Percentiles rank a stretch among this genome's conserved stretches.
Evolutionary conservation across 2,113 vertebrate species (phyloP).

Genomic region (Laticauda laticaudata): DNA sequence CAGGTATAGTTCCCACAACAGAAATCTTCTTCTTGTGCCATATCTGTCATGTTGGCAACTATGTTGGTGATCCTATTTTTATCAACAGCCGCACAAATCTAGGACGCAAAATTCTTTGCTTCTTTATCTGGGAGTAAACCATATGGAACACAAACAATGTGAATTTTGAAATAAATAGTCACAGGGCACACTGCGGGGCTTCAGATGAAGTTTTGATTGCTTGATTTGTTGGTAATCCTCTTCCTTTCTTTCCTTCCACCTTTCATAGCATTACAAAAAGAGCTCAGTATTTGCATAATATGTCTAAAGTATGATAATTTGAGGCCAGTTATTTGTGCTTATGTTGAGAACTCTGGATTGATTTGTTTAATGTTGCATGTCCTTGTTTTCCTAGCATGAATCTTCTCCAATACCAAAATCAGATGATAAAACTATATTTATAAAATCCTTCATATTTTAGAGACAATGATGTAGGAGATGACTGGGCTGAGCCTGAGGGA

Average conservation of each 20-base stretch:
- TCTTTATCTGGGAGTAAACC: neutral
- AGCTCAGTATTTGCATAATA: neutral
- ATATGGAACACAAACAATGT: neutral
- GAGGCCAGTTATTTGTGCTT: neutral
- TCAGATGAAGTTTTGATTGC: neutral
- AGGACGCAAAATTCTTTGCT: neutral
- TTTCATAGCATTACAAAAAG: neutral
- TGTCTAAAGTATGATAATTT: neutral
- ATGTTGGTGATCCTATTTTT: too few species aligned
- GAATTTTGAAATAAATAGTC: neutral
- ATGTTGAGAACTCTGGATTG: neutral
- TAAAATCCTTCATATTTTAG: neutral
- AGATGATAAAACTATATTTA: neutral
- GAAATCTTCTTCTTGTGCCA: neutral
- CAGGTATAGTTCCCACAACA: neutral
- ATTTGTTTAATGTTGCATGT: neutral
- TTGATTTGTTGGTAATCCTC: neutral
- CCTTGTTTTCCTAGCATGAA: neutral
- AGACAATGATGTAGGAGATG: neutral
- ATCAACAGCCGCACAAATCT: neutral
- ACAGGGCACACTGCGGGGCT: neutral
- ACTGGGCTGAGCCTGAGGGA: neutral
- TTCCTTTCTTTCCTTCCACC: neutral
- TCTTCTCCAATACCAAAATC: neutral
- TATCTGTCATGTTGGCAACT: too few species aligned